A percentile compares a stretch with the other conserved stretches of the same genome.
Conservation (phyloP, 2,113 vertebrate species). For the Rhynchopsitta pachyrhyncha region DNA sequence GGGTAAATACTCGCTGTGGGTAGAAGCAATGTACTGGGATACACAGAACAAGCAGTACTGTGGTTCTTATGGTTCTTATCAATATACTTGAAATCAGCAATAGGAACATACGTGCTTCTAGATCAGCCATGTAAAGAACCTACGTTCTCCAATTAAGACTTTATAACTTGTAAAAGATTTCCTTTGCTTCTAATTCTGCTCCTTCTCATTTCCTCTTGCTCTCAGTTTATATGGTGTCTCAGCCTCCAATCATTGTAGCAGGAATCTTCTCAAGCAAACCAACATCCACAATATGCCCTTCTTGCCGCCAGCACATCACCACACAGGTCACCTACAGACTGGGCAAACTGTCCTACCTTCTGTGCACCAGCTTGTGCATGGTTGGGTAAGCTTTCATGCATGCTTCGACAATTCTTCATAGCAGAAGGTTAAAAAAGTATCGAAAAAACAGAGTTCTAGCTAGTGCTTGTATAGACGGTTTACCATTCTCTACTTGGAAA, state of each 20-base stretch:
- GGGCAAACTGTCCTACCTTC: slow-evolving; percentile 48
- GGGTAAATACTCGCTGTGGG: not conserved
- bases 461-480: not conserved
- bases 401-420: not conserved
- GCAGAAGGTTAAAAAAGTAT: not conserved
- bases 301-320: slow-evolving; percentile 70
- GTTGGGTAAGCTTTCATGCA: slow-evolving; percentile 45
- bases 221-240: slow-evolving; percentile 47
- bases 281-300: slow-evolving; percentile 65
- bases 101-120: not conserved
- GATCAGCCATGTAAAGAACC: not conserved
- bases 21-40: not conserved
- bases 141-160: not conserved
- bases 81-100: not conserved
- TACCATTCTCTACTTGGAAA: not conserved
- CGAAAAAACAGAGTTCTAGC: not conserved
- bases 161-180: not conserved
- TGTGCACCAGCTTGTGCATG: slow-evolving; percentile 42
- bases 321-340: slow-evolving; percentile 59
- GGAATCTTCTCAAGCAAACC: slow-evolving; percentile 68
- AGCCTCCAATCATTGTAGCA: slow-evolving; percentile 56
- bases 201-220: not conserved
- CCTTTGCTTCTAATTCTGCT: not conserved
- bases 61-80: no score
- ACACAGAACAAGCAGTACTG: not conserved